These are phyloP conservation scores for Cerceris ruficornis DNA, from an alignment of 2,888 invertebrate genomes.

Conservation along the genomic window DNA sequence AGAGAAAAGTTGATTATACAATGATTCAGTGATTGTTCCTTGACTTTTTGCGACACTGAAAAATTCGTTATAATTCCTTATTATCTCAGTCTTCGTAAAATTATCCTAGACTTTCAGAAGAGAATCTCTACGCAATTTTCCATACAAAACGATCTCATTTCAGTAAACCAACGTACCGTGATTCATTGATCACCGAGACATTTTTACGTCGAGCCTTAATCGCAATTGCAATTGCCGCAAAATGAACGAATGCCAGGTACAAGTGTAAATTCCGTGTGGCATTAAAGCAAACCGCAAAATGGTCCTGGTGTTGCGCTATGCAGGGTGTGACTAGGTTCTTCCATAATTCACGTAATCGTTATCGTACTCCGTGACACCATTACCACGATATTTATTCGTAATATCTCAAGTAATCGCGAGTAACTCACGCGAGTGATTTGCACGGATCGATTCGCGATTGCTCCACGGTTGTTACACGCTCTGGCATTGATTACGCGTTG, in stretches of 20 bases:
- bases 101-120: background rate
- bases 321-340: conserved; percentile 38
- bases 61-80: too few relatives aligned
- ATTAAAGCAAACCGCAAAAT: conserved; percentile 52
- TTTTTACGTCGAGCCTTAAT: conserved; percentile 9
- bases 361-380: conserved; percentile 50
- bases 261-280: conserved; percentile 40
- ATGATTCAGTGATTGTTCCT: too few relatives aligned
- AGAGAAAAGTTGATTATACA: too few relatives aligned
- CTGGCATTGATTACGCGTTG: conserved; percentile 46
- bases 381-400: conserved; percentile 52
- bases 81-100: too few relatives aligned
- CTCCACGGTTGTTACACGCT: conserved; percentile 18
- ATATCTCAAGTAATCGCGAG: conserved; percentile 20
- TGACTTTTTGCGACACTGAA: too few relatives aligned
- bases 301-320: conserved; percentile 24
- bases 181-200: conserved; percentile 1
- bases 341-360: conserved; percentile 41
- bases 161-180: background rate
- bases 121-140: background rate
- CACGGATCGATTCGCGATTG: conserved; percentile 46
- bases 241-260: conserved; percentile 35
- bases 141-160: background rate
- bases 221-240: conserved; percentile 10
- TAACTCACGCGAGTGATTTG: conserved; percentile 14